phyloP scores from a whole-genome alignment of 2,797 vertebrate species.

The Harpagifer antarcticus region DNA sequence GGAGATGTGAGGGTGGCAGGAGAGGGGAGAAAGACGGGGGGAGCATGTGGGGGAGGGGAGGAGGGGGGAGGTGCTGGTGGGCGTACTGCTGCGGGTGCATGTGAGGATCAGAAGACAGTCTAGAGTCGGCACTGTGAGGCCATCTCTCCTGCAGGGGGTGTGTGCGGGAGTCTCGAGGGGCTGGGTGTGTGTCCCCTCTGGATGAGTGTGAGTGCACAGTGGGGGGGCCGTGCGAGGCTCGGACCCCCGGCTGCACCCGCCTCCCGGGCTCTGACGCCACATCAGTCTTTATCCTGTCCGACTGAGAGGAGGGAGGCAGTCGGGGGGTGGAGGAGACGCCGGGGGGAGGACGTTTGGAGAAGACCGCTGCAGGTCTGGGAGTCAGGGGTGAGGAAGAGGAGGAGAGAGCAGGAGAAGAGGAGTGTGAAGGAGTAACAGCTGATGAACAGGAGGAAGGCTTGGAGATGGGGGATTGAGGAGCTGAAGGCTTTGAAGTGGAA shows the following conservation, averaged over 20 bases:
- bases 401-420: background rate
- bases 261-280: constrained; percentile 19
- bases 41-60: constrained; percentile 68
- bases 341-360: constrained; percentile 1
- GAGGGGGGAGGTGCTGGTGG: constrained; percentile 58
- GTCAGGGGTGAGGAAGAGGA: background rate
- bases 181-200: background rate
- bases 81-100: constrained; percentile 71
- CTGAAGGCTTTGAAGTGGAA: constrained; percentile 41
- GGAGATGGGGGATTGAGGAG: constrained; percentile 29
- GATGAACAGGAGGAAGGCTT: constrained; percentile 57
- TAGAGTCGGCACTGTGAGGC: constrained; percentile 50
- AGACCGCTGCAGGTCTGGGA: constrained; percentile 23
- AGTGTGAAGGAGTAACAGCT: constrained; percentile 11
- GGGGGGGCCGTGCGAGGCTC: background rate
- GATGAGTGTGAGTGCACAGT: constrained; percentile 2
- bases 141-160: constrained; percentile 42
- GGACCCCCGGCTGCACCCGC: background rate
- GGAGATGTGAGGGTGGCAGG: constrained; percentile 53
- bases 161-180: constrained; percentile 30
- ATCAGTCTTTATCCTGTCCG: constrained; percentile 6
- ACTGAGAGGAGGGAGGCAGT: constrained; percentile 29
- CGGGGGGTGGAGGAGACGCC: constrained; percentile 9
- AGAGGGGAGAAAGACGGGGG: constrained; percentile 59
- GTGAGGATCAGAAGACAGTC: constrained; percentile 41